phyloP scores from a whole-genome alignment of 2,797 vertebrate species.

The Chloroceryle inda region DNA sequence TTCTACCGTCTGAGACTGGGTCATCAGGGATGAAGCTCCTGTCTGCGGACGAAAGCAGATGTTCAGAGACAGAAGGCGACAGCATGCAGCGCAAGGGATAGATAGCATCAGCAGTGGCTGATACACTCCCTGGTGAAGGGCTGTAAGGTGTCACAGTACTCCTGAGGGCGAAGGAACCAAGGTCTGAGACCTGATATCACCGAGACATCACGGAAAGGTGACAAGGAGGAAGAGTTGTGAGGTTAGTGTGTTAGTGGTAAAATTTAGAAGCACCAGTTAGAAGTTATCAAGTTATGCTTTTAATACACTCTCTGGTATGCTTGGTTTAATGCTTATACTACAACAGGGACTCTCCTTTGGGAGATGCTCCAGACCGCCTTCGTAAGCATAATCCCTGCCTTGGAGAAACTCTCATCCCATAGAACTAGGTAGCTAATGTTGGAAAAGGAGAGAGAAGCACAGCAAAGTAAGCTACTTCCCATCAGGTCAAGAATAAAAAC shows the following conservation, averaged over 20 bases:
- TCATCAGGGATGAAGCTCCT: conserved; percentile 6
- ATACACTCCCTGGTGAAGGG: not conserved
- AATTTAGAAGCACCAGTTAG: not conserved
- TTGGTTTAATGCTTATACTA: not conserved
- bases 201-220: not conserved
- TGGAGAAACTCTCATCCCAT: not conserved
- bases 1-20: not conserved
- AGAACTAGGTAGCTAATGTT: not conserved
- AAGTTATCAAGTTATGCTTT: not conserved
- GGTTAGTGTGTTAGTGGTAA: not conserved
- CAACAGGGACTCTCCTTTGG: not conserved
- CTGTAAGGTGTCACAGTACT: not conserved
- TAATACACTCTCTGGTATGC: not conserved
- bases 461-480: not conserved
- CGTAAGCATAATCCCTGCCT: not conserved
- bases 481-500: not conserved
- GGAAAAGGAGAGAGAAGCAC: not conserved
- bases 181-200: not conserved
- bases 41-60: not conserved
- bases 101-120: not conserved
- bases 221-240: not conserved
- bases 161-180: not conserved
- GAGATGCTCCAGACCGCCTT: not conserved
- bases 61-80: not conserved
- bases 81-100: not conserved